Evolutionary conservation across 2,888 invertebrate species (phyloP), one percentile per base, ranked within the genome.

Genomic region (Caradrina clavipalpis): DNA sequence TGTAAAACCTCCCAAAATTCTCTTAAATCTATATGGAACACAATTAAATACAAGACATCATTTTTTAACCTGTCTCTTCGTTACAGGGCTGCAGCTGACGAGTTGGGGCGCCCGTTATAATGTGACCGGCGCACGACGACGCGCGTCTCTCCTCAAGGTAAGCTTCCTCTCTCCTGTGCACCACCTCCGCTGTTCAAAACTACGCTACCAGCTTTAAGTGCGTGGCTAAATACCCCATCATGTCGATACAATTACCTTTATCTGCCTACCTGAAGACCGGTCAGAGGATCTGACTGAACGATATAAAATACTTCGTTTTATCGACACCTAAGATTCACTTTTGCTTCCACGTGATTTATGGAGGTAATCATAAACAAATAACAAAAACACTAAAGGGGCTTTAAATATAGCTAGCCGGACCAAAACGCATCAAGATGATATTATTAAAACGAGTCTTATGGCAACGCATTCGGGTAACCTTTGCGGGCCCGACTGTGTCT

Each of bases 91-190:
- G 84, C 86, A 87, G 86, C 86, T 90, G 89, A 87, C 89, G 87
- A 87, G 82, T 81, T 84, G 86, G 82, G 84, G 82, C 89, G 92
- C 91, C 91, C 90, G 94, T 91, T 93, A 95, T 95, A 95, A 95
- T 95, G 95, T 95, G 92, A 95, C 89, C 94, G 91, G 95, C 93
- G 93, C 92, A 91, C 89, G 91, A 90, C 90, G 83, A 88, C 88
- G 92, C 92, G 92, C 92, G 89, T 91, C 92, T 93, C 89, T 90
- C 89, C 87, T 91, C 93, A 95, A 95, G 95, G 95, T 95, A 91
- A 95, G 92, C 90, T 64, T 76, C 87, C 81, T 86, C 82, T 87
- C 85, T 84, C 76, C 80, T 68, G 19, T 63, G 39, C 26, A 57
- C 49, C 68, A 65, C 58, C 63, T 58, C 59, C 45, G 42, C 55